Conservation (phyloP, 2,113 vertebrate genomes). For the Rhodinocichla rosea region DNA sequence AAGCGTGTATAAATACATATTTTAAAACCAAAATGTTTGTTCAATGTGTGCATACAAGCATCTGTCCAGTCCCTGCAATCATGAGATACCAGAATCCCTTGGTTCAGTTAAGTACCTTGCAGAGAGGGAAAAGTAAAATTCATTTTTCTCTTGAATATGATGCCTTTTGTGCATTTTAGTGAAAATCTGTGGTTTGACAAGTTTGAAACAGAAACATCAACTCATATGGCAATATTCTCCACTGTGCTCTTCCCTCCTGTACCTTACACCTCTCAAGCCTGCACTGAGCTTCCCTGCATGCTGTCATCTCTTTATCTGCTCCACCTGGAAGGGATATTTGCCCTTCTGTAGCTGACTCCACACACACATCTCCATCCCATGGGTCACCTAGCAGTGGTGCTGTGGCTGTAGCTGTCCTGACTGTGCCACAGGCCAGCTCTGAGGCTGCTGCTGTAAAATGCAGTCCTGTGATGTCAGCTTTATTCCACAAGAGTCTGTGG, state of each 20-base stretch:
- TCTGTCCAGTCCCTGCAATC: background rate
- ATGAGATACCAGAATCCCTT: background rate
- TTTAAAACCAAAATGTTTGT: background rate
- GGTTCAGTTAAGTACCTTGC: background rate
- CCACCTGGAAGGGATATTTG: background rate
- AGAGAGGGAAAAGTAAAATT: background rate
- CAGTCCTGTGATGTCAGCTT: background rate
- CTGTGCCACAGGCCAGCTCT: background rate
- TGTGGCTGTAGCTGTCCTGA: background rate
- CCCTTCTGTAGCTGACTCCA: background rate
- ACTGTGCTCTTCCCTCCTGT: background rate
- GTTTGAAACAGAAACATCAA: background rate
- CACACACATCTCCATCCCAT: background rate
- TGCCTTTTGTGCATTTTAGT: background rate
- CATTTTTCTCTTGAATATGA: background rate
- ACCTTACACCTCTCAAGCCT: background rate
- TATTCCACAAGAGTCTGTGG: background rate
- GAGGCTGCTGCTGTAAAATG: background rate
- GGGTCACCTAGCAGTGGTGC: background rate
- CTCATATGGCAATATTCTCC: background rate
- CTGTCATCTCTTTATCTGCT: accelerated
- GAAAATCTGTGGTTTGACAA: background rate
- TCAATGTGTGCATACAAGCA: background rate
- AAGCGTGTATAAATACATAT: background rate
- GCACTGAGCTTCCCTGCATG: background rate